These are phyloP conservation scores for Ceramica pisi DNA, from an alignment of 2,888 invertebrate genomes.

Conservation along the genomic window DNA sequence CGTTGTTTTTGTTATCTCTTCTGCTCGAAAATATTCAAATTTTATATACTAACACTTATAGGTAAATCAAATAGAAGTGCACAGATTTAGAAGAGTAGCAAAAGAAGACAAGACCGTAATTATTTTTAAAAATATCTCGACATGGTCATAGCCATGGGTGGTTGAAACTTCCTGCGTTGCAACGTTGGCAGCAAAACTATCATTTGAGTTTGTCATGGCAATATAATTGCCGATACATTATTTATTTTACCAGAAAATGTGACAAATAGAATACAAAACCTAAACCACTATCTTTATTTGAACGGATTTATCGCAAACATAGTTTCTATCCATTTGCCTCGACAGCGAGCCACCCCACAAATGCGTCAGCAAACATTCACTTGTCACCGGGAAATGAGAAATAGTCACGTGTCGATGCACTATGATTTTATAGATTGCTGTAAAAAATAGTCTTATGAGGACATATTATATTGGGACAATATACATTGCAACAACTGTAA, in stretches of 20 bases:
- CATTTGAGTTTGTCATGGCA: too few species aligned
- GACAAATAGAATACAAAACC: not conserved
- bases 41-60: not conserved
- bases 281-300: slow-evolving; percentile 2
- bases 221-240: too few species aligned
- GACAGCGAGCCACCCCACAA: slow-evolving; percentile 54
- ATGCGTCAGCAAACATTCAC: slow-evolving; percentile 65
- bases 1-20: too few species aligned
- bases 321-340: slow-evolving; percentile 43
- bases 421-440: slow-evolving; percentile 31
- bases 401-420: slow-evolving; percentile 29
- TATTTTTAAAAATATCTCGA: too few species aligned
- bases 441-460: not conserved
- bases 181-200: too few species aligned
- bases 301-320: slow-evolving; percentile 22
- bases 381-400: slow-evolving; percentile 66
- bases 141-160: too few species aligned
- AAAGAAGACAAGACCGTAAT: not conserved
- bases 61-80: not conserved
- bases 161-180: too few species aligned
- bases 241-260: not conserved
- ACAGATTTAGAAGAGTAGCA: not conserved
- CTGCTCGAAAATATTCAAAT: not conserved
- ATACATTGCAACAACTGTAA: too few species aligned
- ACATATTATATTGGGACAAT: not conserved